Conservation (phyloP, 1,140 invertebrate genomes). For the Drosophila arizonae region DNA sequence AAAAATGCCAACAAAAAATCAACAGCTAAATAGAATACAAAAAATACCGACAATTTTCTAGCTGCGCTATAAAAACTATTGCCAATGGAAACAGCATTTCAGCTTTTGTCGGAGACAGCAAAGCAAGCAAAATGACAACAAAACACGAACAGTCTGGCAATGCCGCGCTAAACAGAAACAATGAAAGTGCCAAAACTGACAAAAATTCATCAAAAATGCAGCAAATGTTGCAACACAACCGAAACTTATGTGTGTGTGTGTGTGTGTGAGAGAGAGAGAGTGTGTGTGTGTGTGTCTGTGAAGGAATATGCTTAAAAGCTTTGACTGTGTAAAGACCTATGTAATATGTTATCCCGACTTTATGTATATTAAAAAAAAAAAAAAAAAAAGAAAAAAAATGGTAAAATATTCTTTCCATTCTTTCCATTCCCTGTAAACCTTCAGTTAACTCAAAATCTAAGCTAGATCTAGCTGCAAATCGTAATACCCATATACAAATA, state of each 20-base stretch:
- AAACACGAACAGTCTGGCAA: not conserved
- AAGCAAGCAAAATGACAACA: not conserved
- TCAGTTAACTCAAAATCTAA: too few species aligned
- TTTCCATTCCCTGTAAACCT: too few species aligned
- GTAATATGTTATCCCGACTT: too few species aligned
- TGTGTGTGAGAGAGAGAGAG: not conserved
- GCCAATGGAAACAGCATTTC: not conserved
- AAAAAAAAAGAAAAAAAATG: too few species aligned
- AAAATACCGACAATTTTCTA: not conserved
- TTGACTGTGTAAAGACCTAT: too few species aligned
- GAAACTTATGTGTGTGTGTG: not conserved
- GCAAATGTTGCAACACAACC: slow-evolving; percentile 12
- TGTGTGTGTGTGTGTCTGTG: too few species aligned
- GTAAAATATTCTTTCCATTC: too few species aligned
- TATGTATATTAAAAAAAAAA: too few species aligned
- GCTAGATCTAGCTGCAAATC: too few species aligned
- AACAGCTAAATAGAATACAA: not conserved
- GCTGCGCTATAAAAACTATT: not conserved
- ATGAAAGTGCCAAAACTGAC: slow-evolving; percentile 9
- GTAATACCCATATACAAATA: too few species aligned
- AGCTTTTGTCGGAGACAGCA: slow-evolving; percentile 14
- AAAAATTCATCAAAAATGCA: slow-evolving; percentile 41
- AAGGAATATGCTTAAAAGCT: too few species aligned
- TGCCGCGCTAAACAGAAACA: not conserved
- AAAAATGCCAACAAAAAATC: not conserved